Conservation (phyloP, 2,113 vertebrate genomes). For the Festucalex cinctus region DNA sequence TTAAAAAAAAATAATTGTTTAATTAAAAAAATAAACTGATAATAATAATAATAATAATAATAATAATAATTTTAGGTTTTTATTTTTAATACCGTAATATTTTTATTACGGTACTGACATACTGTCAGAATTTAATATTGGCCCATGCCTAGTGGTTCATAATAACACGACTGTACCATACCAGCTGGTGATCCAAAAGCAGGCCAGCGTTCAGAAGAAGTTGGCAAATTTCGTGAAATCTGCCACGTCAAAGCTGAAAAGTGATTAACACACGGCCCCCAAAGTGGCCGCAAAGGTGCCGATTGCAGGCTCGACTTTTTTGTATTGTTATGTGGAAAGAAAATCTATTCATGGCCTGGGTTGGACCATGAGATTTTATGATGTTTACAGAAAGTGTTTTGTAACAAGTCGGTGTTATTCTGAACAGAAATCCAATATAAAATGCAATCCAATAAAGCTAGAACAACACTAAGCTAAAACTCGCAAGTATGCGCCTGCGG, state of each 20-base stretch:
- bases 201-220: not conserved
- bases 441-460: conserved; percentile 25
- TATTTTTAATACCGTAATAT: no score
- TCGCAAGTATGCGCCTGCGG: conserved; percentile 23
- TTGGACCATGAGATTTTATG: not conserved
- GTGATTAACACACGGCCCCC: conserved; percentile 25
- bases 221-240: not conserved
- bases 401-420: conserved; percentile 6
- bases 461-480: conserved; percentile 17
- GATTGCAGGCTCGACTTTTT: not conserved
- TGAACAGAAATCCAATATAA: conserved; percentile 7
- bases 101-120: no score
- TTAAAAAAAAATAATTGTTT: no score
- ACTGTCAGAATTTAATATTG: no score
- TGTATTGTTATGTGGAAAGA: conserved; percentile 16
- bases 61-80: no score
- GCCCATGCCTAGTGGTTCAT: not conserved
- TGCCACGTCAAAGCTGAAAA: conserved; percentile 59
- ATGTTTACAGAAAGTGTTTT: conserved; percentile 16
- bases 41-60: no score
- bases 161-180: not conserved
- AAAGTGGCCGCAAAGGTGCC: conserved; percentile 34
- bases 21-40: no score
- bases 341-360: conserved; percentile 13
- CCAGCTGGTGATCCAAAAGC: not conserved